Evolutionary conservation across 2,888 invertebrate species (phyloP), one percentile per base, ranked within the genome.

Genomic region (Lepidocyrtinus sp.): DNA sequence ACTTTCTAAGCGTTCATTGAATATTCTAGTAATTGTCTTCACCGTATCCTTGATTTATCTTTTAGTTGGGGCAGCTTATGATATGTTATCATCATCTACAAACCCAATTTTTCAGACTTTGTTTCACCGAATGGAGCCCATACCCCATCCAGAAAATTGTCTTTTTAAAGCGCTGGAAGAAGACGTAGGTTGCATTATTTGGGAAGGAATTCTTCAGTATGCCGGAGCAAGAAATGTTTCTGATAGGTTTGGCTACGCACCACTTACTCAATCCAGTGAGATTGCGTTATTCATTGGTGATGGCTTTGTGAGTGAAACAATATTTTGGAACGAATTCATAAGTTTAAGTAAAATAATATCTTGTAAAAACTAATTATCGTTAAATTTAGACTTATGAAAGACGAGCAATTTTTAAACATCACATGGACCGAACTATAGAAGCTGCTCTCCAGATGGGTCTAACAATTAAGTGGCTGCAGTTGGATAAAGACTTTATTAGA

Each of bases 11-110:
- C n/a, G n/a, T n/a, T n/a, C n/a, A n/a, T n/a, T n/a, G n/a, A n/a
- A n/a, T n/a, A n/a, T n/a, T n/a, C n/a, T n/a, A n/a, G n/a, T n/a
- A n/a, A n/a, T n/a, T n/a, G n/a, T n/a, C n/a, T n/a, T n/a, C n/a
- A n/a, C n/a, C n/a, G n/a, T n/a, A n/a, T n/a, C n/a, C n/a, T n/a
- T n/a, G n/a, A n/a, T n/a, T n/a, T n/a, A n/a, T n/a, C n/a, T n/a
- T 22, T 27, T 15, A 3, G 72, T 55, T 3, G 83, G 83, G n/a
- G 76, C 82, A 7, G 70, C 76, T 9, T 77, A 77, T 55, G 26
- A 64, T 61, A 71, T 64, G 59, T 24, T 77, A 9, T 46, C 27
- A 19, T 63, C 70, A 15, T 70, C 76, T 1, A 64, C 71, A 9
- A 71, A 71, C 63, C 71, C 76, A 15, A 24, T 59, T 26, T 77